A percentile compares a stretch with the other conserved stretches of the same genome.
Conservation (phyloP, 2,113 vertebrate species). For the Alexandromys fortis region DNA sequence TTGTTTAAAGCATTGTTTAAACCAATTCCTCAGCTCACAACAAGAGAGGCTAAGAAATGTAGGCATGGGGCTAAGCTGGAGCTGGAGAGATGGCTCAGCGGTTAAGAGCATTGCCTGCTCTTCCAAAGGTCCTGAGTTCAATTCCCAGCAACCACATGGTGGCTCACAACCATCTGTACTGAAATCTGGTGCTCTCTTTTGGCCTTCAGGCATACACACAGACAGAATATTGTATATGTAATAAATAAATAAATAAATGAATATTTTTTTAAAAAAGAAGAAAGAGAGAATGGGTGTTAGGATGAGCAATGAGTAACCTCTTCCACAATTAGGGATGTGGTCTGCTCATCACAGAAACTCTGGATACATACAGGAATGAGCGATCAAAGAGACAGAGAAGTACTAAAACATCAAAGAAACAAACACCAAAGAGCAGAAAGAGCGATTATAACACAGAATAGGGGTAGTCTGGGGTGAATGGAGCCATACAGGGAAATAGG, state of each 20-base stretch:
- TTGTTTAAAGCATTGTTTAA: background rate
- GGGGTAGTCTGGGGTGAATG: background rate
- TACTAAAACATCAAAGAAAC: background rate
- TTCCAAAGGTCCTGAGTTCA: too few relatives aligned
- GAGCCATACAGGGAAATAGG: background rate
- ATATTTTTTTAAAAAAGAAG: background rate
- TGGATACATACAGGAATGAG: background rate
- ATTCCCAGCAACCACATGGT: too few relatives aligned
- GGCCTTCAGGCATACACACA: too few relatives aligned
- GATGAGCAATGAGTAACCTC: slow-evolving; percentile 5
- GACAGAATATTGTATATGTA: too few relatives aligned
- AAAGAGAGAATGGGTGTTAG: background rate
- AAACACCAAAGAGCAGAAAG: background rate
- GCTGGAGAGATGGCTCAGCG: too few relatives aligned
- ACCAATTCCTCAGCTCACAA: background rate
- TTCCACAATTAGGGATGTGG: background rate
- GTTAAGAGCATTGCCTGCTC: too few relatives aligned
- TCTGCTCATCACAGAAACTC: background rate
- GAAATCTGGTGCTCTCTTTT: too few relatives aligned
- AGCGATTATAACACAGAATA: background rate
- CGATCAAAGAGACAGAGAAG: background rate
- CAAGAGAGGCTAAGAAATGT: background rate
- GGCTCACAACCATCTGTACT: too few relatives aligned
- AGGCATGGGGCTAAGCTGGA: background rate
- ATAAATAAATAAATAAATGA: too few relatives aligned